These are phyloP conservation scores for Schizothorax lantsangensis DNA, from an alignment of 2,797 vertebrate genomes.

Conservation along the genomic window DNA sequence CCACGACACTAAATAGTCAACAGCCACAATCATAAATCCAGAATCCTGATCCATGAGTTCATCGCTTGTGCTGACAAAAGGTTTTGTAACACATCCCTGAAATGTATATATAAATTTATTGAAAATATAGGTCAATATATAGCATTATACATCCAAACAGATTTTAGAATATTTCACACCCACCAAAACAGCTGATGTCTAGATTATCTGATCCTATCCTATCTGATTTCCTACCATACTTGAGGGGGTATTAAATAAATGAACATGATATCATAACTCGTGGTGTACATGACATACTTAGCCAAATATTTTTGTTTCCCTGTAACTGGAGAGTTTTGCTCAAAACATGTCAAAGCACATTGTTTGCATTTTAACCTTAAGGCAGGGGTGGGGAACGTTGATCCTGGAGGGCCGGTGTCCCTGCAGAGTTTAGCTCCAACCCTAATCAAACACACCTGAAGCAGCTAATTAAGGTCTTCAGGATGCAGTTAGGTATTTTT, in stretches of 20 bases:
- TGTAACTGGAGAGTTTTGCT: neutral
- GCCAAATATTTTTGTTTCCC: neutral
- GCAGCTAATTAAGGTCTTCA: too few relatives aligned
- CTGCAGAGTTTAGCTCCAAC: too few relatives aligned
- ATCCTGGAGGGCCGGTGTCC: too few relatives aligned
- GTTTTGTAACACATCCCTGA: neutral
- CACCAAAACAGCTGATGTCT: neutral
- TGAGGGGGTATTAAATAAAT: neutral
- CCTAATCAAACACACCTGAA: too few relatives aligned
- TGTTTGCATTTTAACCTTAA: neutral
- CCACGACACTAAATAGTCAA: neutral
- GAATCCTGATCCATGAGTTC: neutral
- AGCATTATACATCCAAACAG: neutral
- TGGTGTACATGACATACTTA: neutral
- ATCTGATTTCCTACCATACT: neutral
- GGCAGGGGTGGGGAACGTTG: too few relatives aligned
- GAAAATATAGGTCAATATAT: too few relatives aligned
- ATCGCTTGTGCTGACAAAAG: neutral
- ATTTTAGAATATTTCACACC: neutral
- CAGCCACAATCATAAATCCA: neutral
- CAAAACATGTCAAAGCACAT: constrained; percentile 17
- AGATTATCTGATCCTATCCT: neutral
- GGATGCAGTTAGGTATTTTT: too few relatives aligned
- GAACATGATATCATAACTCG: neutral
- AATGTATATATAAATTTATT: neutral